Evolutionary conservation across 2,888 invertebrate genomes (phyloP), one percentile per base, ranked within the genome.

Genomic region (Busseola fusca): DNA sequence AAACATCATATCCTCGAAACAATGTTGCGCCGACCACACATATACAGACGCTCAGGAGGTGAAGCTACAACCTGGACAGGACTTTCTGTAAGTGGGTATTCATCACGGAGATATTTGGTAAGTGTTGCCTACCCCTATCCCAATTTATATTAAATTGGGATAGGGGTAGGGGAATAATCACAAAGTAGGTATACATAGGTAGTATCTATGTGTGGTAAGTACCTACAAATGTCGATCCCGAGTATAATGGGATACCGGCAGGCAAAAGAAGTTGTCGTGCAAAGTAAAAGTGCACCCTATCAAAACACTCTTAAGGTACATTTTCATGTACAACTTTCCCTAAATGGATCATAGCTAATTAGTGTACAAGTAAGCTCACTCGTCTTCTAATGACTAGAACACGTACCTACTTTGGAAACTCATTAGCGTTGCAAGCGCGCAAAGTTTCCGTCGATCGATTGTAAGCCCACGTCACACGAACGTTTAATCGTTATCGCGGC

Each of bases 391-490:
- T 16, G 40, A n/a, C 30, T 62, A 14, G 40, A 40, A 52, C 37
- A 57, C 25, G 5, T 34, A 34, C 25, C 3, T n/a, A 65, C 50
- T 62, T 57, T 21, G 12, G n/a, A 74, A 66, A 74, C 52, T 64
- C 58, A 54, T 67, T 68, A 67, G n/a, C 6, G 27, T 21, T 40
- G 67, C 58, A 40, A 63, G 62, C 74, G n/a, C 34, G 21, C 10
- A 40, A 73, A 67, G 58, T 67, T 67, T 63, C 45, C 21, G 18
- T 40, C n/a, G 48, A 40, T 74, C 62, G 74, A 57, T 48, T 37
- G 4, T n/a, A 52, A 52, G 21, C 48, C 48, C 9, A 48, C 21
- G 48, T 21, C 7, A 21, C 9, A 21, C 9, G 48, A 7, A 7
- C 48, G 21, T 21, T n/a, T n/a, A n/a, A n/a, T n/a, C n/a, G n/a